Conservation (phyloP, 2,113 vertebrate genomes). For the Stegastes partitus region DNA sequence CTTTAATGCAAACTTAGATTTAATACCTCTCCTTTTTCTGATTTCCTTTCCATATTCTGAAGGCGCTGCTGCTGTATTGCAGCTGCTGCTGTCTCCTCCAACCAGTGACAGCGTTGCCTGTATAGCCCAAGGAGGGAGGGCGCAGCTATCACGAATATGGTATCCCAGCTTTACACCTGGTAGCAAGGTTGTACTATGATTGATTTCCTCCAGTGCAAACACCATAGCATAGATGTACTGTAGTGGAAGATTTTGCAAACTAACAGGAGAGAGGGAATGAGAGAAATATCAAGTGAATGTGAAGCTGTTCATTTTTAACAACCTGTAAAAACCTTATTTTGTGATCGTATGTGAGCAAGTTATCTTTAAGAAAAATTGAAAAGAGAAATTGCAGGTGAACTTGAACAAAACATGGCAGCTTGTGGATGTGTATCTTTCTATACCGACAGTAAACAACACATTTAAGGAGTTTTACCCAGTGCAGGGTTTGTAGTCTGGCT, state of each 20-base stretch:
- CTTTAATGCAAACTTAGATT: not conserved
- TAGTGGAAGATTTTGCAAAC: constrained; percentile 75
- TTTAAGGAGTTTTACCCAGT: constrained; percentile 67
- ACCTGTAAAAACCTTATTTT: too few relatives aligned
- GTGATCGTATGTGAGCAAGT: too few relatives aligned
- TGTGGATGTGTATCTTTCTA: not conserved
- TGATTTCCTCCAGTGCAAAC: constrained; percentile 87
- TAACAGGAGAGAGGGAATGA: constrained; percentile 36
- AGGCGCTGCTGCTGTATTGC: constrained; percentile 35
- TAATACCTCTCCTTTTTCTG: not conserved
- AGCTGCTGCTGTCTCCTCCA: constrained; percentile 69
- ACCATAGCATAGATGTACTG: constrained; percentile 80
- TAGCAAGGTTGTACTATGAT: constrained; percentile 73
- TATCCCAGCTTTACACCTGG: constrained; percentile 83
- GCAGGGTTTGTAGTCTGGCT: constrained; percentile 65
- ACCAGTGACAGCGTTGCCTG: constrained; percentile 74
- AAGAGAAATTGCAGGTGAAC: not conserved
- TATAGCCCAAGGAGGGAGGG: constrained; percentile 62
- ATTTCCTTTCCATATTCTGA: not conserved
- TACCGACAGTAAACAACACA: not conserved
- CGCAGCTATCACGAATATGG: constrained; percentile 80
- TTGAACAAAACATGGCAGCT: not conserved
- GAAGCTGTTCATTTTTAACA: not conserved
- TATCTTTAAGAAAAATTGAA: not conserved
- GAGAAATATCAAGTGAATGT: not conserved